phyloP scores from a whole-genome alignment of 2,113 vertebrate genomes.

The Syrrhaptes paradoxus region DNA sequence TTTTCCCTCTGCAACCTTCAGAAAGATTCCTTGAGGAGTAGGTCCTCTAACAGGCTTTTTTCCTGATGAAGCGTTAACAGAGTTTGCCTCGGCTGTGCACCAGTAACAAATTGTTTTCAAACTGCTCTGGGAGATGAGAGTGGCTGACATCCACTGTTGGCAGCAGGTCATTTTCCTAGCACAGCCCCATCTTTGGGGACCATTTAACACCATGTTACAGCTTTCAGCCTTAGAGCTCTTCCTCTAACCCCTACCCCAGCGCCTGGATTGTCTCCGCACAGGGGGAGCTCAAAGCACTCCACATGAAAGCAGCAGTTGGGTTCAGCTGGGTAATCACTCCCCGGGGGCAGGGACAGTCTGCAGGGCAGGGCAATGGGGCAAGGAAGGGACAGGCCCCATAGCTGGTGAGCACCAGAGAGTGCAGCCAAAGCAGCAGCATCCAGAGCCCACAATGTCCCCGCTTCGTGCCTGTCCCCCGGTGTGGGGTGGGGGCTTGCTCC shows the following conservation, averaged over 20 bases:
- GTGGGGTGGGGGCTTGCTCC: background rate
- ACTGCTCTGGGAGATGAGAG: background rate
- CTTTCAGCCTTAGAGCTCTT: conserved; percentile 3
- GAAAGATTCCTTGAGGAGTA: background rate
- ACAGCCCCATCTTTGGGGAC: background rate
- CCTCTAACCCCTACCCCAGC: background rate
- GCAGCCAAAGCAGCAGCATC: background rate
- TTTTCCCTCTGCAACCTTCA: background rate
- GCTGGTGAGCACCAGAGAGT: background rate
- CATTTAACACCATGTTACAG: conserved; percentile 9
- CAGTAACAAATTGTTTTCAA: conserved; percentile 14
- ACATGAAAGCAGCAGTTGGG: background rate
- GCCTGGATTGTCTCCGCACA: background rate
- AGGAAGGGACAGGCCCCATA: background rate
- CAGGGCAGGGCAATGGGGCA: background rate
- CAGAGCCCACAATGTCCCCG: fast-evolving
- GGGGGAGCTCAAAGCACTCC: background rate
- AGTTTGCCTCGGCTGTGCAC: background rate
- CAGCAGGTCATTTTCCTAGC: background rate
- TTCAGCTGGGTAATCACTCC: background rate
- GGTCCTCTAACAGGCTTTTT: background rate
- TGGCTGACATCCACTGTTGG: background rate
- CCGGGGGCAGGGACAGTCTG: background rate
- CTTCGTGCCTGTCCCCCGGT: background rate
- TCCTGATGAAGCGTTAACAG: background rate